Base-by-base conservation (phyloP, 2,888 invertebrate genomes). In the Archaeoteleia sp. region DNA sequence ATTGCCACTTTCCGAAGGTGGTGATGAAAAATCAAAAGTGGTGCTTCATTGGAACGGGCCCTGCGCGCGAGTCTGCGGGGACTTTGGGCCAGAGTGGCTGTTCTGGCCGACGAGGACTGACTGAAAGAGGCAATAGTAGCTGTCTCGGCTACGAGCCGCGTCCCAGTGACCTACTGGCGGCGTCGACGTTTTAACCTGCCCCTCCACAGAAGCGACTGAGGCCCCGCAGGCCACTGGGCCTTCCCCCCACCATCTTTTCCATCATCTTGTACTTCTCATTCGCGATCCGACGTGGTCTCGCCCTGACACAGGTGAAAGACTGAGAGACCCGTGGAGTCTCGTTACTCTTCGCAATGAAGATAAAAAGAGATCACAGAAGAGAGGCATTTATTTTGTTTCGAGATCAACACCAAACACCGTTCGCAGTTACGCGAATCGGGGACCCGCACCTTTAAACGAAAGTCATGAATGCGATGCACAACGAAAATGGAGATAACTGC, bases 111-210 rank as follows among this genome's bases (percentile, higher is more conserved):
- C 81, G 83, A 75, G 79, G 80, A 83, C 81, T 82, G 81, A 84
- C 84, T 85, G 84, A 83, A 81, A 79, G 81, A 80, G 78, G 77
- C 73, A 78, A 77, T 78, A 77, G 78, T 75, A 73, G 82, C 82
- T 78, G 80, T 81, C 81, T 81, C 78, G 78, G 78, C 80, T 78
- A 75, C 76, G 77, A 82, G 82, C 79, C 79, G 75, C 80, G 85
- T 83, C 83, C 85, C 79, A 85, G 80, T 85, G 84, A 85, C 85
- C 85, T 84, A 85, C 85, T 84, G 73, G 74, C 71, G 76, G 74
- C 76, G 78, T 69, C 76, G 75, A 76, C 75, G 74, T 71, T 70
- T 71, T 74, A 73, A 66, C 71, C 71, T 75, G 67, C 67, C 71
- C 71, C 70, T 40, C 70, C 65, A 45, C 46, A 45, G 43, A 6